Base-by-base conservation (phyloP, 2,888 invertebrate genomes). In the Scaptomyza cyrtandrae region DNA sequence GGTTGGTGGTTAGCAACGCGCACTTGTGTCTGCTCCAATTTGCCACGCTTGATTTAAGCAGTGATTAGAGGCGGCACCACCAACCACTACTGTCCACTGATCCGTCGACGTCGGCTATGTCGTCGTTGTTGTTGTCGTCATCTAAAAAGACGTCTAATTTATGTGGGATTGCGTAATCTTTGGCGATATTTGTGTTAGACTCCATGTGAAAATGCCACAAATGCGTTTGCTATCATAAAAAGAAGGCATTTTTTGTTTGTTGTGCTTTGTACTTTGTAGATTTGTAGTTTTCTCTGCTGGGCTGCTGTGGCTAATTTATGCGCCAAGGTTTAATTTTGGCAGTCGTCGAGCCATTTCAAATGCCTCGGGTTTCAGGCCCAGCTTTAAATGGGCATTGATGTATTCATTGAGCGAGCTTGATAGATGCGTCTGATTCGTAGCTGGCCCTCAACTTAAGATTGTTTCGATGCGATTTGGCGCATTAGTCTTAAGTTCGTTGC, bases 11-110 rank as follows among this genome's bases (percentile, higher is more conserved):
- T 71, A 63, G 66, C 81, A 75, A 66, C 67, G 57, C 73, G 78
- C 86, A 84, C 88, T 84, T 84, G 88, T 82, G 65, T 73, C 81
- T 88, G 85, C 85, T 88, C 85, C 84, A 86, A 86, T 86, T 86
- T 88, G 88, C 77, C 81, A 86, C 77, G 88, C 88, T 86, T 86
- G 85, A 86, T 86, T 86, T 86, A 77, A 84, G 69, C 84, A 71
- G 61, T 81, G 88, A 86, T 86, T 88, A 88, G 79, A 75, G 78
- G 73, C 65, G 86, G 77, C 77, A 44, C 53, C 71, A 39, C 31
- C 35, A 19, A n/a, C 35, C 59, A 33, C 33, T 31, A 45, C 35
- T 4, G 10, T 50, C 35, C 35, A 24, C n/a, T n/a, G 24, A 5
- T 19, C 35, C 35, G 37, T 3, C 24, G n/a, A 19, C 27, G 44